A percentile compares a stretch with the other conserved stretches of the same genome.
phyloP scores from a whole-genome alignment of 1,140 invertebrate species.

The Drosophila bocqueti region DNA sequence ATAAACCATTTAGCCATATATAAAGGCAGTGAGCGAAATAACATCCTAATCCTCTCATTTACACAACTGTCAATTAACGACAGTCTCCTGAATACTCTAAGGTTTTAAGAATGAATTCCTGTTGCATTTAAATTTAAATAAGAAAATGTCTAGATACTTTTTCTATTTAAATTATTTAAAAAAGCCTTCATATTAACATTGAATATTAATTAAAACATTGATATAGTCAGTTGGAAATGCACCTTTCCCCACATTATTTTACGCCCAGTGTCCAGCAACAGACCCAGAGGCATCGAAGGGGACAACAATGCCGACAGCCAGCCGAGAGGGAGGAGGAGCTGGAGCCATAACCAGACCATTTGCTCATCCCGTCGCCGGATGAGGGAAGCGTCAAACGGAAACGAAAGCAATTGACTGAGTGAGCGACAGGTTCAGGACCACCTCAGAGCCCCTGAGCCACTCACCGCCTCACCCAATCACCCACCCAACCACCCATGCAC shows the following conservation, averaged over 20 bases:
- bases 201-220: not conserved
- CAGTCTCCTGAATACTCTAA: not conserved
- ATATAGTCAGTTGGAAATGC: not conserved
- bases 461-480: not conserved
- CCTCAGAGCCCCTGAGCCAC: too few species aligned
- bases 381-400: constrained; percentile 56
- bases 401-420: constrained; percentile 69
- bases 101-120: not conserved
- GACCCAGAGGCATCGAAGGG: constrained; percentile 39
- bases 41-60: not conserved
- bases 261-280: not conserved
- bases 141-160: not conserved
- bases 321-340: constrained; percentile 11
- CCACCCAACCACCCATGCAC: too few species aligned
- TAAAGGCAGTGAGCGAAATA: constrained; percentile 28
- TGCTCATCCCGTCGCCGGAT: constrained; percentile 45
- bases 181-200: not conserved
- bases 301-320: constrained; percentile 49
- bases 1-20: too few species aligned
- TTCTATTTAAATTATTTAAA: not conserved
- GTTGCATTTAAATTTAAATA: not conserved
- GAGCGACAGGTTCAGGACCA: constrained; percentile 27
- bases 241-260: not conserved
- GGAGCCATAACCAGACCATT: constrained; percentile 34
- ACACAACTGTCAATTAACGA: not conserved